Evolutionary conservation across 2,113 vertebrate genomes (phyloP).

Genomic region (Saguinus midas): DNA sequence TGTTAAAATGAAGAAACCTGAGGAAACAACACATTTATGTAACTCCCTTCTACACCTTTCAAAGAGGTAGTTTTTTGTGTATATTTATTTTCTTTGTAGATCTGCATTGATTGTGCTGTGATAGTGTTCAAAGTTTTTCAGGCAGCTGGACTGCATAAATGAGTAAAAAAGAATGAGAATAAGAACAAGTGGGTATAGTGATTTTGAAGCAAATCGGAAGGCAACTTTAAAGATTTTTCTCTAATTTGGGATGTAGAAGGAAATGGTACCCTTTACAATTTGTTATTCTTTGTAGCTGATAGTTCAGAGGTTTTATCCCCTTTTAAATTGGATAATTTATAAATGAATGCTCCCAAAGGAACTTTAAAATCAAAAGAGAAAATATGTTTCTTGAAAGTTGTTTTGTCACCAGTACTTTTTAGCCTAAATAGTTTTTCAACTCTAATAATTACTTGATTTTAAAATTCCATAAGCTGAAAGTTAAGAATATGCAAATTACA

Average conservation of each 20-base stretch:
- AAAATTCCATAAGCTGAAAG: background rate
- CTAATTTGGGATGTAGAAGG: background rate
- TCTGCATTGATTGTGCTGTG: background rate
- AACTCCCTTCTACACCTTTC: background rate
- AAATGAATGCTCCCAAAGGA: constrained; percentile 16
- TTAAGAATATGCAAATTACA: constrained; percentile 17
- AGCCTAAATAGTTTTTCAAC: constrained; percentile 41
- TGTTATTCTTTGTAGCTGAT: constrained; percentile 47
- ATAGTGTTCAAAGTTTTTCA: background rate
- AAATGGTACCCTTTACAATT: background rate
- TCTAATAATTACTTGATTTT: constrained; percentile 29
- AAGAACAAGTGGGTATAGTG: background rate
- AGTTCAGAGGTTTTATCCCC: constrained; percentile 30
- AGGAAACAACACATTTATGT: background rate
- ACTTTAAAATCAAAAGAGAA: constrained; percentile 59
- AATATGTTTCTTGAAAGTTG: constrained; percentile 7
- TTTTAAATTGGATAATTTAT: constrained; percentile 35
- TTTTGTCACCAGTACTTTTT: constrained; percentile 40
- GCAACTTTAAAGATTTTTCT: constrained; percentile 16
- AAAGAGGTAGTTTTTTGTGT: background rate
- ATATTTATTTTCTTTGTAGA: background rate
- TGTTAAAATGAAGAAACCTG: background rate
- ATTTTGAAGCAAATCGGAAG: background rate
- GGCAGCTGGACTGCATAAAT: background rate
- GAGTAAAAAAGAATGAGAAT: background rate